Percentiles rank a stretch among this genome's conserved stretches.
These are phyloP conservation scores for Sycobia sp. DNA, from an alignment of 1,140 invertebrate species.

Conservation along the genomic window DNA sequence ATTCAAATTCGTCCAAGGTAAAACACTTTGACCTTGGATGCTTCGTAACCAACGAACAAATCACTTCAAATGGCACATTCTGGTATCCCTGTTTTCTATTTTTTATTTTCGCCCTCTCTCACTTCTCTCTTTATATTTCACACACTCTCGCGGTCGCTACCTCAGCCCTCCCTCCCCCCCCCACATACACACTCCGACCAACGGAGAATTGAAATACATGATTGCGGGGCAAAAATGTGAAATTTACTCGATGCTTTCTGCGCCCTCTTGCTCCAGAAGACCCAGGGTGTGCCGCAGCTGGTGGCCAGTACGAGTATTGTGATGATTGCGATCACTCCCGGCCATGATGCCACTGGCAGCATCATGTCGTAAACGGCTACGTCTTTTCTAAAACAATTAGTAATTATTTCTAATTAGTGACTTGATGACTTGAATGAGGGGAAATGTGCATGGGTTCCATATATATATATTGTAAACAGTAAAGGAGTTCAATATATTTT, in stretches of 20 bases:
- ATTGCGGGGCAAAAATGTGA: too few species aligned
- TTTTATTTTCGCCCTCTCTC: too few species aligned
- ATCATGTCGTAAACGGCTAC: constrained; percentile 18
- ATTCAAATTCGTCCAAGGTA: too few species aligned
- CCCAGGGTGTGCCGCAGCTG: constrained; percentile 51
- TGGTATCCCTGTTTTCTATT: too few species aligned
- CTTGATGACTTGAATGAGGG: not conserved
- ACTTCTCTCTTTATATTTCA: too few species aligned
- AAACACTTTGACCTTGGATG: too few species aligned
- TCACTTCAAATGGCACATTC: too few species aligned
- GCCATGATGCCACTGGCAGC: constrained; percentile 50
- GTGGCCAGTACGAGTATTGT: constrained; percentile 49
- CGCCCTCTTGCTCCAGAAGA: constrained; percentile 48
- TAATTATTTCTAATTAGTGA: not conserved
- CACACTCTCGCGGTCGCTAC: too few species aligned
- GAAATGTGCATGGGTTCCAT: not conserved
- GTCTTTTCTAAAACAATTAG: constrained; percentile 9
- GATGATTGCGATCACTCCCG: constrained; percentile 51
- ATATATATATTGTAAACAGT: not conserved
- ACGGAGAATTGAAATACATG: not conserved
- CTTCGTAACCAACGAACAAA: too few species aligned
- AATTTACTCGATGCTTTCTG: constrained; percentile 27
- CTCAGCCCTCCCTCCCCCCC: too few species aligned
- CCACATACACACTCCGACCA: too few species aligned
- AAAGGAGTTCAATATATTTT: too few species aligned